Evolutionary conservation across 2,797 vertebrate genomes (phyloP).

Genomic region (Fistularia commersonii): DNA sequence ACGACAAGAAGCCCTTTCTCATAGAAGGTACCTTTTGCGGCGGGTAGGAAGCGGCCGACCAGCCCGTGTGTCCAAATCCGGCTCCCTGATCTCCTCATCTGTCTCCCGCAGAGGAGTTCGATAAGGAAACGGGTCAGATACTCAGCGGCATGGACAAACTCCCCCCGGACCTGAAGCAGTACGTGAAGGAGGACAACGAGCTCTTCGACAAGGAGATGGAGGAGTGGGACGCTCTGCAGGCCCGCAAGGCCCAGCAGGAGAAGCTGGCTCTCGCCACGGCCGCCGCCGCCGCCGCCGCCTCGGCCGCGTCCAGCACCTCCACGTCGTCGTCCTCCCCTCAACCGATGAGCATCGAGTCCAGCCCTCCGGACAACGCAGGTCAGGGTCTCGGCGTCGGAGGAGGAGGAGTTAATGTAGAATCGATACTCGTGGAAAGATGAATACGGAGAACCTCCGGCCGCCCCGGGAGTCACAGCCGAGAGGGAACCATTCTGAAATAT

Average conservation of each 20-base stretch:
- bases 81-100: neutral
- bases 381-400: conserved; percentile 20
- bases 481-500: conserved; percentile 14
- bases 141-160: conserved; percentile 92
- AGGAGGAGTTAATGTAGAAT: conserved; percentile 23
- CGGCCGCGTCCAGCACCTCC: conserved; percentile 43
- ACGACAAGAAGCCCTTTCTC: conserved; percentile 94
- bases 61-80: too few relatives aligned
- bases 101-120: conserved; percentile 85
- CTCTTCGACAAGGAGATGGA: conserved; percentile 89
- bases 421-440: conserved; percentile 19
- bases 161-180: conserved; percentile 91
- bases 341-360: conserved; percentile 71
- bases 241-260: conserved; percentile 87
- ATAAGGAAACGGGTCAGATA: conserved; percentile 92
- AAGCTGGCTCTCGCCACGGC: conserved; percentile 80
- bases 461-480: neutral
- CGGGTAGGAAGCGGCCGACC: neutral
- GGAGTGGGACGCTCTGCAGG: conserved; percentile 89
- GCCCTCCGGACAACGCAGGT: conserved; percentile 72
- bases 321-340: conserved; percentile 67
- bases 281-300: conserved; percentile 51
- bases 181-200: conserved; percentile 91
- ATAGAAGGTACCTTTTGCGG: conserved; percentile 80
- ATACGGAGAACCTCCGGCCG: conserved; percentile 6